These are phyloP conservation scores for Ranitomeya imitator DNA, from an alignment of 2,113 vertebrate genomes.

Conservation along the genomic window DNA sequence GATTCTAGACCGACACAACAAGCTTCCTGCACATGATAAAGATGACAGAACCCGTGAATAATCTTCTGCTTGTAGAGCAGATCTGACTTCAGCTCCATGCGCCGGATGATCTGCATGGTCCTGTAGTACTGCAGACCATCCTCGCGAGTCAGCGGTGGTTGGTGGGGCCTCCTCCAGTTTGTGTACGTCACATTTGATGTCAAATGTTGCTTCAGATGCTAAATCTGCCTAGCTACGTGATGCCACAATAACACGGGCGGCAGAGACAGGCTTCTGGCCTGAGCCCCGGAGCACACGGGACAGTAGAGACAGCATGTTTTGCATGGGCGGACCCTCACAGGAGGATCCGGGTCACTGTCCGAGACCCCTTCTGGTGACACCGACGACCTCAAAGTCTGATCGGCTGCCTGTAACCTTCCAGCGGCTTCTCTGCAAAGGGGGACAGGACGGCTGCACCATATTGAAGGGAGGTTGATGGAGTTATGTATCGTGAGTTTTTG, in stretches of 20 bases:
- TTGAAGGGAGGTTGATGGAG: too few relatives aligned
- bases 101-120: conserved; percentile 90
- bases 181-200: conserved; percentile 87
- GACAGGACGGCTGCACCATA: too few relatives aligned
- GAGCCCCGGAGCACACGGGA: conserved; percentile 77
- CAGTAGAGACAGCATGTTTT: conserved; percentile 84
- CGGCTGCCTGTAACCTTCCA: conserved; percentile 40
- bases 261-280: conserved; percentile 73
- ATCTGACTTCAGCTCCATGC: conserved; percentile 95
- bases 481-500: too few relatives aligned
- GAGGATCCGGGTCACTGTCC: neutral
- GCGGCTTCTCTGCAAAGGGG: neutral
- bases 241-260: conserved; percentile 75
- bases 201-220: conserved; percentile 86
- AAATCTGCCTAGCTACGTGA: conserved; percentile 87
- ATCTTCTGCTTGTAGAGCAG: conserved; percentile 98
- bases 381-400: conserved; percentile 25
- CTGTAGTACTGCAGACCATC: conserved; percentile 91
- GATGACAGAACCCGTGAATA: conserved; percentile 94
- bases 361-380: neutral
- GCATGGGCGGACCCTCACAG: conserved; percentile 63
- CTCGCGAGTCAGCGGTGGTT: conserved; percentile 86
- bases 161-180: conserved; percentile 85
- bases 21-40: conserved; percentile 96
- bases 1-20: conserved; percentile 93